Evolutionary conservation across 2,888 invertebrate species (phyloP), one percentile per base, ranked within the genome.

Genomic region (Nemoura dubitans): DNA sequence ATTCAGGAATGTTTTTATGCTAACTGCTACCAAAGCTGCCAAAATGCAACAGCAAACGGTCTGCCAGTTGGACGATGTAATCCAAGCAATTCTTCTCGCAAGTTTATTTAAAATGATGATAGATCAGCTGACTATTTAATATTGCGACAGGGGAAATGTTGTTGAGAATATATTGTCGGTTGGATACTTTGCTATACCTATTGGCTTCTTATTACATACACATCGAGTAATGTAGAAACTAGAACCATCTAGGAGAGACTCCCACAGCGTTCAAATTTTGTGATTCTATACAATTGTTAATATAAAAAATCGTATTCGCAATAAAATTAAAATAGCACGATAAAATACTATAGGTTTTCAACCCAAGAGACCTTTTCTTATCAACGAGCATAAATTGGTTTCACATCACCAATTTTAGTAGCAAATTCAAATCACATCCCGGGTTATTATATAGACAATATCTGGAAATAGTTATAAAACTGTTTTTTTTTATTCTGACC

Each of bases 1-100:
- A 83, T 83, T 83, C 83, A 83, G 43, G 83, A 83, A 36, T 83
- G 83, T 83, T 83, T 36, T 83, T 36, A 83, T 25, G 42, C 36
- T 43, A 42, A 83, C 83, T 36, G 43, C 83, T 43, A n/a, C 83
- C 25, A 83, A 83, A 83, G 83, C 36, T 83, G 83, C 83, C 83
- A 83, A 83, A 83, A 83, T 83, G 42, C 78, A 78, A 26, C 28
- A 78, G 26, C 43, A 42, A 30, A 83, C 42, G 36, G 30, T 36
- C 42, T 83, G 83, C 30, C 83, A 83, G 83, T 83, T 83, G 42
- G 81, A 81, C 81, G 59, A 59, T 21, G 14, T 59, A 59, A 59
- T 59, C 59, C 21, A 3, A 59, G 59, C 59, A 7, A 3, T 59
- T 59, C 78, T 78, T 78, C 28, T 83, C 83, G 83, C 36, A 42